A percentile compares a stretch with the other conserved stretches of the same genome.
Evolutionary conservation across 2,113 vertebrate genomes (phyloP).

Genomic region (Atrichornis clamosus): DNA sequence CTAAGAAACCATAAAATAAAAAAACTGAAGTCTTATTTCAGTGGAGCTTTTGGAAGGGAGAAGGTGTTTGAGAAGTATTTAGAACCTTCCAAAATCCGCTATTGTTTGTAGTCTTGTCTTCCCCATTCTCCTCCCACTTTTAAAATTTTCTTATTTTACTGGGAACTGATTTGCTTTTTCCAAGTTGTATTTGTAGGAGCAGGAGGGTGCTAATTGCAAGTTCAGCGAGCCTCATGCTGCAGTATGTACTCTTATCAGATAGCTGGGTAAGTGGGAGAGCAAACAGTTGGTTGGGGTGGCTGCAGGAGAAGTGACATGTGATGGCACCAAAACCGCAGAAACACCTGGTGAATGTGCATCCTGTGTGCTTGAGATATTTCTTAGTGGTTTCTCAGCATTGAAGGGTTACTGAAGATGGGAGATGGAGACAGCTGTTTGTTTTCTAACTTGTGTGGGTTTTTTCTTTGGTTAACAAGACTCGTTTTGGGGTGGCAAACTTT

Average conservation of each 20-base stretch:
- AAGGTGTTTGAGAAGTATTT: background rate
- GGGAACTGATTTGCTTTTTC: background rate
- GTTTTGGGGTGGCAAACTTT: background rate
- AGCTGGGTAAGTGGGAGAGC: background rate
- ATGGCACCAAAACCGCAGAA: background rate
- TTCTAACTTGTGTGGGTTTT: background rate
- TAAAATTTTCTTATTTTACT: background rate
- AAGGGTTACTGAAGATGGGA: background rate
- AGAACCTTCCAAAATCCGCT: background rate
- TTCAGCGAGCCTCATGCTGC: fast-evolving
- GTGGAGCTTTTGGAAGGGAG: background rate
- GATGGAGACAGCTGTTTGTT: conserved; percentile 18
- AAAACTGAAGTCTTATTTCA: background rate
- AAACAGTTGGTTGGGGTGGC: background rate
- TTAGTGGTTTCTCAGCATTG: background rate
- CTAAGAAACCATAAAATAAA: background rate
- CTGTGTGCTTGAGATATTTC: background rate
- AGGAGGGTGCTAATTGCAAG: background rate
- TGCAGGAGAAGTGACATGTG: background rate
- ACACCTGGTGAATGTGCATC: conserved; percentile 34
- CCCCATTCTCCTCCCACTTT: background rate
- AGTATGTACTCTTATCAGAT: background rate
- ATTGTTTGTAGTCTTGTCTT: background rate
- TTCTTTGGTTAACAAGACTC: background rate
- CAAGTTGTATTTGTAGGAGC: background rate